Evolutionary conservation across 2,113 vertebrate genomes (phyloP), one percentile per base, ranked within the genome.

Genomic region (Accipiter virgatus): DNA sequence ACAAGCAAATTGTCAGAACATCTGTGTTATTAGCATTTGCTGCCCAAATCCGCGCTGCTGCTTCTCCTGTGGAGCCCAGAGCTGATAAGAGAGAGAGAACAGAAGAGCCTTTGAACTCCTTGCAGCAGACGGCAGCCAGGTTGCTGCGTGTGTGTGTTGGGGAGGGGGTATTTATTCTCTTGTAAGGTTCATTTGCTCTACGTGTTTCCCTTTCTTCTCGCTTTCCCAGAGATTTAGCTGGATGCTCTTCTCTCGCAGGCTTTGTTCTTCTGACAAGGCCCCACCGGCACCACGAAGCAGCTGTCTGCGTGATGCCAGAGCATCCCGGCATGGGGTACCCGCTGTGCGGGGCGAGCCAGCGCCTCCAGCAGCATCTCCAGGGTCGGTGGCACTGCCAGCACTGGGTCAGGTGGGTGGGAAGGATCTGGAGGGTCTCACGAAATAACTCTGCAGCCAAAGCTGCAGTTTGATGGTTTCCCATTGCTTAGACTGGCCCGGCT

Each of bases 1-100:
- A 97, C 94, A 89, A 96, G 97, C 62, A 82, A 97, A 97, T 81
- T 88, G 97, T 98, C 95, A 97, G 98, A 98, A 98, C 98, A 98
- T 98, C 98, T 98, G 98, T 98, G 98, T 97, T 97, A 98, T 98
- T 98, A 98, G 98, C 98, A 98, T 98, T 98, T 98, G 98, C 98
- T 98, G 98, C 97, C 98, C 98, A 97, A 98, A 98, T 97, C 96
- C 75, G 42, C 9, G 89, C 96, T 94, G 95, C 98, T 97, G 97
- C 97, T 96, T 98, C 97, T 98, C 97, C 98, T 96, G 95, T 62
- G 40, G 97, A 98, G 98, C 97, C 96, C 96, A 66, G 97, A 98
- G 97, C 97, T 97, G 98, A 98, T 96, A 97, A 53, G 27, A 97
- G 96, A 97, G 81, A 88, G 97, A 98, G 97, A 98, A 98, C 98